Base-by-base conservation (phyloP, 2,888 invertebrate species). In the Proisotoma minuta region DNA sequence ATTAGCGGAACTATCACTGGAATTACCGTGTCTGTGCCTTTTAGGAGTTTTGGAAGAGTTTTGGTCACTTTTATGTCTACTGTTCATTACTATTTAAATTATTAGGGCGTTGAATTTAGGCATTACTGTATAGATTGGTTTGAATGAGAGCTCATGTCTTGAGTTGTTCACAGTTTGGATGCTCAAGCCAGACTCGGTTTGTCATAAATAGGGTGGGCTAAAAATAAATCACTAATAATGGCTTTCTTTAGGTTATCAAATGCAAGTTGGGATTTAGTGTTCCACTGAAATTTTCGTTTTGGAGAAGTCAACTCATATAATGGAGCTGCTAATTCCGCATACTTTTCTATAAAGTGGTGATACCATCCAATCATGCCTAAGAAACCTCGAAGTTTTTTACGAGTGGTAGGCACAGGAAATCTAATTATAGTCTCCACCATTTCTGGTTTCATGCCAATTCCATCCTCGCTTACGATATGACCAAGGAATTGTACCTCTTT, bases 301-400 rank as follows among this genome's bases (percentile, higher is more conserved):
- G 64, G 18, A 28, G 27, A 34, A 15, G 34, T 34, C 8, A 63
- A 22, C 1, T 18, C 26, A 48, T 53, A 28, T 0, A 73, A 34
- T 0, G 69, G 69, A 8, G 40, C n/a, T 0, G 68, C 68, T 8
- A 62, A 40, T 2, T 39, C 29, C 5, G 70, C 28, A 56, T 70
- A 66, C 10, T 62, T 43, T 12, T 50, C 29, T 4, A 73, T 61
- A 29, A 69, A 73, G 26, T 63, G 59, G 2, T 69, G 59, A 23
- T 71, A 74, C 50, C 68, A 74, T 18, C 63, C 64, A 23, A 34
- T 29, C 3, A 68, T 52, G 0, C 65, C 60, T 2, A 69, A 23
- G 39, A 67, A 71, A 24, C 54, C 34, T 24, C 57, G 57, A 12
- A 67, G 40, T 8, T 59, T 43, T 53, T 63, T 65, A 5, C 59